A percentile compares a stretch with the other conserved stretches of the same genome.
These are phyloP conservation scores for Phortica magna DNA, from an alignment of 2,888 invertebrate genomes.

Conservation along the genomic window DNA sequence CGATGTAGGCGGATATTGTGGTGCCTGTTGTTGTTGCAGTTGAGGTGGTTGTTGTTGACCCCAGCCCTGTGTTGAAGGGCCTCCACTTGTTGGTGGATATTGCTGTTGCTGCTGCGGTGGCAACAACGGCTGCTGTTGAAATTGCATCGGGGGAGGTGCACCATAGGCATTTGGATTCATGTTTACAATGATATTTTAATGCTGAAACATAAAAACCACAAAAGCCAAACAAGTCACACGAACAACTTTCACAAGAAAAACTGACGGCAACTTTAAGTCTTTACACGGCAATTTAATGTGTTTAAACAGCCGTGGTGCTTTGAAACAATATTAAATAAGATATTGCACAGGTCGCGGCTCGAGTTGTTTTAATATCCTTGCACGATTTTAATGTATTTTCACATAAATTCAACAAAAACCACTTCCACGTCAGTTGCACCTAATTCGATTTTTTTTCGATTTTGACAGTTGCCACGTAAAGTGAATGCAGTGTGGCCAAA, in stretches of 20 bases:
- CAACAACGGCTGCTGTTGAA: slow-evolving; percentile 44
- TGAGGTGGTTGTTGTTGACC: slow-evolving; percentile 55
- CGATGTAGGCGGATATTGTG: slow-evolving; percentile 50
- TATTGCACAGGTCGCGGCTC: too few relatives aligned
- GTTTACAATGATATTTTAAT: slow-evolving; percentile 26
- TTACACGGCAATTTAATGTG: slow-evolving; percentile 10
- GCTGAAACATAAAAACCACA: slow-evolving; percentile 44
- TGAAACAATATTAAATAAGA: not conserved
- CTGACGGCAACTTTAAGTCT: slow-evolving; percentile 61
- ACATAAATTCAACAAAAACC: slow-evolving; percentile 59
- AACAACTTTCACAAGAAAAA: slow-evolving; percentile 61
- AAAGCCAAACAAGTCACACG: slow-evolving; percentile 33
- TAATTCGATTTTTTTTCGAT: slow-evolving; percentile 62
- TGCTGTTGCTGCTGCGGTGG: slow-evolving; percentile 58
- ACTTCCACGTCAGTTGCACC: slow-evolving; percentile 74
- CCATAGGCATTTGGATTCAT: slow-evolving; percentile 76
- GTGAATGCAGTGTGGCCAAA: slow-evolving; percentile 30
- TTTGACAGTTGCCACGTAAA: slow-evolving; percentile 75
- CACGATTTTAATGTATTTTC: slow-evolving; percentile 39
- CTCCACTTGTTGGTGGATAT: slow-evolving; percentile 53
- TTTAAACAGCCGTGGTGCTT: not conserved
- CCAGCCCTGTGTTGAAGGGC: slow-evolving; percentile 54
- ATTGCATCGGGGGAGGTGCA: slow-evolving; percentile 66
- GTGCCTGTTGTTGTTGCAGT: slow-evolving; percentile 48
- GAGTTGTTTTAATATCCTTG: not conserved